These are phyloP conservation scores for Rhaphigaster nebulosa DNA, from an alignment of 2,888 invertebrate species.

Conservation along the genomic window DNA sequence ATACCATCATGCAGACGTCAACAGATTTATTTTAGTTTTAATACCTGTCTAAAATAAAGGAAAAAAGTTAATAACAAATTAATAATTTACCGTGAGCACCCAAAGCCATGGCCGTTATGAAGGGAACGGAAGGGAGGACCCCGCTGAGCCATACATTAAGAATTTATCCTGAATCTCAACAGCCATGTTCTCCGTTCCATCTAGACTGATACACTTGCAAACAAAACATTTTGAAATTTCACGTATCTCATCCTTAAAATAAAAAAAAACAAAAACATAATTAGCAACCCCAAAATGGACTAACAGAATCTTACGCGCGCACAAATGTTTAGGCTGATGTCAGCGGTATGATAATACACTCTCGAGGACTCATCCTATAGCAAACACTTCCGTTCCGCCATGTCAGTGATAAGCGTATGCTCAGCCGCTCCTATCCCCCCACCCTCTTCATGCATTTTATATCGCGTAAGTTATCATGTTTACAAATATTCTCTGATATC, in stretches of 20 bases:
- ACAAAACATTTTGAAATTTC: not conserved
- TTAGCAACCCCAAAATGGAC: not conserved
- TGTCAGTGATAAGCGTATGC: constrained; percentile 4
- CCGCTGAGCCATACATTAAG: not conserved
- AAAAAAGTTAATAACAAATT: constrained; percentile 4
- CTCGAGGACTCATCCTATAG: not conserved
- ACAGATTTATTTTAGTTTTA: too few species aligned
- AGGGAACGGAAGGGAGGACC: not conserved
- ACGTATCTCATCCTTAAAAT: not conserved
- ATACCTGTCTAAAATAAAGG: not conserved
- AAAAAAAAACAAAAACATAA: not conserved
- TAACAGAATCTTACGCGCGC: too few species aligned
- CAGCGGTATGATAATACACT: not conserved
- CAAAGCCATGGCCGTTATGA: not conserved
- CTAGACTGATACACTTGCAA: not conserved
- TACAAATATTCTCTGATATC: not conserved
- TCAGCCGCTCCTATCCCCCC: not conserved
- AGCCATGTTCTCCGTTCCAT: not conserved
- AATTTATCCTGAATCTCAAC: not conserved
- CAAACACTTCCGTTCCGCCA: not conserved
- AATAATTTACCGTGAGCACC: not conserved
- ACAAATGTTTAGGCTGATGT: not conserved
- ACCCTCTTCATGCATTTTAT: not conserved
- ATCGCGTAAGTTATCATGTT: not conserved
- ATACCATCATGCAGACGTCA: too few species aligned